phyloP scores from a whole-genome alignment of 2,797 vertebrate species.

The Erpetoichthys calabaricus region DNA sequence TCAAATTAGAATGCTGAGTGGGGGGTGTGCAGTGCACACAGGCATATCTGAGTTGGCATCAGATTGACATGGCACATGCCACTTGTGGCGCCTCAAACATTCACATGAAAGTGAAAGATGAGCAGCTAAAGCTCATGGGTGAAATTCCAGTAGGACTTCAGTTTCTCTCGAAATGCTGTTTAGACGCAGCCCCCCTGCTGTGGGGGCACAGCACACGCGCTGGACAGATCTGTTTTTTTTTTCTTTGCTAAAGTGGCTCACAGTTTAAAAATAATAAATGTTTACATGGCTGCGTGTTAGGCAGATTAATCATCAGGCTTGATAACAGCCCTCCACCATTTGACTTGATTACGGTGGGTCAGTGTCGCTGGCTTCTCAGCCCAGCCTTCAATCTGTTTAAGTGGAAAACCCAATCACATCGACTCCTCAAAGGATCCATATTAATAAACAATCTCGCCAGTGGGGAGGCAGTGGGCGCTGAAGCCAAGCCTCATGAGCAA shows the following conservation, averaged over 20 bases:
- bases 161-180: no score
- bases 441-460: neutral
- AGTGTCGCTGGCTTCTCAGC: neutral
- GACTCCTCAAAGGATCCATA: neutral
- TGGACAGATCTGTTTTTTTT: neutral
- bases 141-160: no score
- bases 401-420: neutral
- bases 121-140: no score
- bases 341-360: neutral
- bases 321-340: neutral
- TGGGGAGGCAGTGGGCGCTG: constrained; percentile 6
- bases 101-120: no score
- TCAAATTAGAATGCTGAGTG: no score
- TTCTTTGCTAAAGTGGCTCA: neutral
- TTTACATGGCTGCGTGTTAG: neutral
- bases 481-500: neutral
- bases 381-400: neutral
- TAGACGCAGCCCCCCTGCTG: no score
- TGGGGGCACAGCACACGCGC: no score
- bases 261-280: neutral
- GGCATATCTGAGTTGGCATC: no score
- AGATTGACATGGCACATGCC: no score
- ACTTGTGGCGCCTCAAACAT: no score
- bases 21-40: no score
- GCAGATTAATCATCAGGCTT: neutral